Evolutionary conservation across 2,888 invertebrate species (phyloP), one percentile per base, ranked within the genome.

Genomic region (Agrenia bidenticulata): DNA sequence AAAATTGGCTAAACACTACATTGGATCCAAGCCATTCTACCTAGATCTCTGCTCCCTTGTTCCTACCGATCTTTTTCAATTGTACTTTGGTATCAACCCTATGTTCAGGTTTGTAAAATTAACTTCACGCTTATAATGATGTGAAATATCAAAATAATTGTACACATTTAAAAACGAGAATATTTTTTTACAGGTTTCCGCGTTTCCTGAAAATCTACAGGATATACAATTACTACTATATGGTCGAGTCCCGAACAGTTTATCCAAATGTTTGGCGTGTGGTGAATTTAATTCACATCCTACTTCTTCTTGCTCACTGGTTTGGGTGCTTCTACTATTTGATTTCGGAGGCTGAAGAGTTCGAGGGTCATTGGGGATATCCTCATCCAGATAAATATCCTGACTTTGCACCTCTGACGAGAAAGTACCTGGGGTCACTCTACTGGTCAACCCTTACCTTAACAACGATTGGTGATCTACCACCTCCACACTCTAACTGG

Each of bases 251-350:
- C 58, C 83, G 95, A 77, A 95, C 95, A 4, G 90, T 95, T 66
- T 96, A 94, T 82, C 96, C 96, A 24, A 96, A 96, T 83, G 86
- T 96, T 80, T 94, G 95, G 92, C 85, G 96, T 17, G 96, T 96
- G 73, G 87, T 94, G 78, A 96, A 95, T 83, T 85, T 96, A 70
- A 92, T 95, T 76, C 96, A 96, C 81, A 94, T 96, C 78, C 85
- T 96, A 73, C 87, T 96, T 77, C 91, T 96, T 78, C 84, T 95
- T 77, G 94, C 95, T 58, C 96, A 96, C 80, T 96, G 96, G 96
- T 96, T 96, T 80, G 96, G 96, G 63, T 96, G 95, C 81, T 96
- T 96, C 84, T 96, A 96, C 84, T 96, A 90, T 82, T 83, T 96
- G 78, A 85, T 96, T 63, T 94, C 94, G 5, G 93, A 95, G 79